Evolutionary conservation across 2,888 invertebrate genomes (phyloP).

Genomic region (Luperina testacea): DNA sequence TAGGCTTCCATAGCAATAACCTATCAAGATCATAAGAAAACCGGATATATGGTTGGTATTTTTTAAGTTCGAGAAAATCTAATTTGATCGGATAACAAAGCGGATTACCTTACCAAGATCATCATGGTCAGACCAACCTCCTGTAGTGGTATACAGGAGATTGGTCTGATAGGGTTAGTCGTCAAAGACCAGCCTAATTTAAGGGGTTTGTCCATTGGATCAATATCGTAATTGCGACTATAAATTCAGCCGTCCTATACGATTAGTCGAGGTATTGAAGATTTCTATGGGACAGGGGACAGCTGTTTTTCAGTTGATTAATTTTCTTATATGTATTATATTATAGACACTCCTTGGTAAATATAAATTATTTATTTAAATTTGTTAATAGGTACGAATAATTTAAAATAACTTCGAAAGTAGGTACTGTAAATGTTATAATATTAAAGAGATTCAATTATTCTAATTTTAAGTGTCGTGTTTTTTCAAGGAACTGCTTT

Average conservation of each 20-base stretch:
- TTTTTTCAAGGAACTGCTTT: neutral
- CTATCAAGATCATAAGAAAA: neutral
- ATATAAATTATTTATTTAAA: slow-evolving; percentile 25
- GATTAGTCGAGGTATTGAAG: too few species aligned
- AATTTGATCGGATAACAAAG: neutral
- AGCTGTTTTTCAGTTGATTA: too few species aligned
- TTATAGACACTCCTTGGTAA: neutral
- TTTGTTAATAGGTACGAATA: slow-evolving; percentile 8
- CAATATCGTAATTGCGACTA: too few species aligned
- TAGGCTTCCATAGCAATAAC: neutral
- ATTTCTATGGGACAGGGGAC: too few species aligned
- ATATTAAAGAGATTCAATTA: neutral
- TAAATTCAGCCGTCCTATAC: too few species aligned
- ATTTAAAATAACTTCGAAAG: slow-evolving; percentile 23
- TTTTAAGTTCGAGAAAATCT: neutral
- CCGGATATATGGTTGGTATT: neutral
- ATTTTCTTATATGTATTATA: too few species aligned
- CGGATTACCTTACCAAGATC: neutral
- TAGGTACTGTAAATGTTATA: slow-evolving; percentile 9
- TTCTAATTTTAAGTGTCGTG: neutral
- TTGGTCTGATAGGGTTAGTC: too few species aligned
- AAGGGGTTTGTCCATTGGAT: too few species aligned
- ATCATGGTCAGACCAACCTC: neutral
- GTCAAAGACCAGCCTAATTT: too few species aligned
- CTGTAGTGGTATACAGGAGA: neutral